Evolutionary conservation across 53 echinoderm and acorn worm genomes (phyloP), one percentile per base, ranked within the genome.

Genomic region (Actinopyga echinites): DNA sequence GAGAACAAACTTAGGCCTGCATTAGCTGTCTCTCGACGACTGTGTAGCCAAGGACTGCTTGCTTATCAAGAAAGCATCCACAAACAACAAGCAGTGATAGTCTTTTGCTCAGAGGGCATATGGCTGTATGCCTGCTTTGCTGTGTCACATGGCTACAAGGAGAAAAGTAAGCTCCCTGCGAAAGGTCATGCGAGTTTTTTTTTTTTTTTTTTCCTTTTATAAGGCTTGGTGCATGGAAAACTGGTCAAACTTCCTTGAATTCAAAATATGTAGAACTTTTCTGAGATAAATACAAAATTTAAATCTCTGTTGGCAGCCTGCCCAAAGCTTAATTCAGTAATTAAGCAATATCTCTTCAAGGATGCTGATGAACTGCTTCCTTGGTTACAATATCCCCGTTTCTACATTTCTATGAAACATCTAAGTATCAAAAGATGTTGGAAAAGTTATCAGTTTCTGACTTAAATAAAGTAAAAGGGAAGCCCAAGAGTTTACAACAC

Each of bases 1-100:
- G 71, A 40, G 21, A 40, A 71, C 71, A 71, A 71, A 71, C 71
- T 71, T 71, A n/a, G 71, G 40, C 44, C 40, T 71, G 71, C 71
- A 36, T 71, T 71, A 36, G 45, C 43, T 40, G 71, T 71, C 71
- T 71, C 24, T 71, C 71, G 40, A 71, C 71, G 25, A 71, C 38
- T 71, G 23, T 63, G 63, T 12, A 40, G 26, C 42, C 40, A 71
- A 71, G 71, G n/a, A 42, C 71, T 71, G 71, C 71, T 22, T 34
- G 71, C 24, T 42, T 42, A 42, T 42, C 23, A 42, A 7, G 25
- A 44, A 42, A 6, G 44, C 40, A 42, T 20, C 8, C 49, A 49
- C 17, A 6, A 15, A 49, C 13, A 49, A 17, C 49, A 49, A 15
- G 49, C 49, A 49, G 49, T 3, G 3, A 49, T 49, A 49, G 13